phyloP scores from a whole-genome alignment of 2,113 vertebrate species.

The Dicaeum eximium region DNA sequence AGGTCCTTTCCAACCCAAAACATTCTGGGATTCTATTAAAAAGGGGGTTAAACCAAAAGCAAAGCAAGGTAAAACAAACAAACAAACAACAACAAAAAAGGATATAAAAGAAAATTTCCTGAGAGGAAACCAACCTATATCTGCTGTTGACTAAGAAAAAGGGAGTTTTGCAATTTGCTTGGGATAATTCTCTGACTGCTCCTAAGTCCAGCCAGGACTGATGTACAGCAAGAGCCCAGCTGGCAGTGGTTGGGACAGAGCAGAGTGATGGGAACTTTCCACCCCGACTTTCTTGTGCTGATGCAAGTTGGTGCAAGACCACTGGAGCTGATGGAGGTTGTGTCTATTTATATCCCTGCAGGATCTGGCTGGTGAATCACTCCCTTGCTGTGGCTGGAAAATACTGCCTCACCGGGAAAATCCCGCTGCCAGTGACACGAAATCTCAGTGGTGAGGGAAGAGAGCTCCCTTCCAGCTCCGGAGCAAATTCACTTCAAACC shows the following conservation, averaged over 20 bases:
- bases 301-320: constrained; percentile 45
- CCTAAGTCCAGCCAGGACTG: background rate
- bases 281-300: background rate
- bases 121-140: background rate
- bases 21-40: background rate
- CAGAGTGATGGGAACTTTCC: constrained; percentile 4
- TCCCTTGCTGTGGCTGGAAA: background rate
- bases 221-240: background rate
- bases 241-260: background rate
- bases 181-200: background rate
- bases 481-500: background rate
- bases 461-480: background rate
- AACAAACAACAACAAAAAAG: background rate
- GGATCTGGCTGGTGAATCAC: constrained; percentile 42
- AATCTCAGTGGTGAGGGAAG: background rate
- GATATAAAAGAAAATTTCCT: background rate
- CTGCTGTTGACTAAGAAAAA: background rate
- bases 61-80: background rate
- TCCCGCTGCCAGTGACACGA: background rate
- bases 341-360: constrained; percentile 28
- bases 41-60: background rate
- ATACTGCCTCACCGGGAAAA: constrained; percentile 23
- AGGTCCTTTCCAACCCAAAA: background rate
- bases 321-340: background rate
- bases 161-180: background rate